These are phyloP conservation scores for Chloroclysta siterata DNA, from an alignment of 2,888 invertebrate species.

Conservation along the genomic window DNA sequence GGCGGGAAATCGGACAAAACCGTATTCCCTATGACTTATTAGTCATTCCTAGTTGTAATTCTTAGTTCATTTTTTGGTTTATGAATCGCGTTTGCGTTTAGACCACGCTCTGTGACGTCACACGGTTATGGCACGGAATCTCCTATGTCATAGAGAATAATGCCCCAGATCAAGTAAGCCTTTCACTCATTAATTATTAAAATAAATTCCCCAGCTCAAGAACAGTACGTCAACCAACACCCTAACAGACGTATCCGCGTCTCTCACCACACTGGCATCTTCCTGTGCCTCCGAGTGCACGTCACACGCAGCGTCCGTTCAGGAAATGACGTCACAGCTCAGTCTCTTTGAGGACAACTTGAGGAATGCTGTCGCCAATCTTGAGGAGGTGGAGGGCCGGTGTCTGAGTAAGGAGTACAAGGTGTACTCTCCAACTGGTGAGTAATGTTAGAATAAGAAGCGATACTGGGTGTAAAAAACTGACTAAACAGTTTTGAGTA, in stretches of 20 bases:
- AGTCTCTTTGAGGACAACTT: slow-evolving; percentile 33
- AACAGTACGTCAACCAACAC: slow-evolving; percentile 36
- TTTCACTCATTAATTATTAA: no score
- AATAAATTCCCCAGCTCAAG: slow-evolving; percentile 41
- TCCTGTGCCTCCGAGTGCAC: background rate
- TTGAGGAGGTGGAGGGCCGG: slow-evolving; percentile 54
- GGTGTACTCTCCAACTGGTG: slow-evolving; percentile 73
- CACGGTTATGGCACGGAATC: no score
- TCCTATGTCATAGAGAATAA: no score
- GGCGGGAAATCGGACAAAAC: no score
- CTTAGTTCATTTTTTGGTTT: no score
- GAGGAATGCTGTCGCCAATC: slow-evolving; percentile 32
- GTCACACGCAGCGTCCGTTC: background rate
- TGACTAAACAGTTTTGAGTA: no score
- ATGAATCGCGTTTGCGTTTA: no score
- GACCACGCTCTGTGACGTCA: no score
- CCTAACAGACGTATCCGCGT: background rate
- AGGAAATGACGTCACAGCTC: slow-evolving; percentile 26
- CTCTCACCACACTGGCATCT: background rate
- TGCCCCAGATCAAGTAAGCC: no score
- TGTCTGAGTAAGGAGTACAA: slow-evolving; percentile 65
- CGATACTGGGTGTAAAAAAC: no score
- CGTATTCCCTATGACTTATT: no score
- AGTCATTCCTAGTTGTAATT: no score
- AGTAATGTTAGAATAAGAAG: slow-evolving; percentile 38